Base-by-base conservation (phyloP, 2,888 invertebrate genomes). In the Imbricaverruca yamaguchii region DNA sequence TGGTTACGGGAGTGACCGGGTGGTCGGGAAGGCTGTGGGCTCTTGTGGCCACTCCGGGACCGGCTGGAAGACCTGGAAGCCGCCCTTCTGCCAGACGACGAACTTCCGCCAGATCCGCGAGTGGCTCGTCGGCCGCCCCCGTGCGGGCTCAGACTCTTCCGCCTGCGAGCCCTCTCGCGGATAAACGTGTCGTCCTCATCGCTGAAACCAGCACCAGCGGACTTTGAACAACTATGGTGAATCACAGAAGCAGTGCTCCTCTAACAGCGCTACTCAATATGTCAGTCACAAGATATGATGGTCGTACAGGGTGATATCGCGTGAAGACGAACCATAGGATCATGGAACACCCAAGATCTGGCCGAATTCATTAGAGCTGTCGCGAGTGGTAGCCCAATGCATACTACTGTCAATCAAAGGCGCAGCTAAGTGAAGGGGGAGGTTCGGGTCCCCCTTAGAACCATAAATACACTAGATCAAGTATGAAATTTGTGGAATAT, bases 141-240 rank as follows among this genome's bases (percentile, higher is more conserved):
- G 8, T 8, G 8, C 39, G 69, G 69, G 39, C 39, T 69, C 39
- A 69, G 69, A 15, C 69, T 39, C 7, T 8, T 39, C 53, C 53
- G 39, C 39, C 53, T 39, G n/a, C 74, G 74, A 8, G 74, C 74
- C 55, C 74, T 53, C 74, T 74, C 74, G 18, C 53, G 55, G 21
- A 55, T 55, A 21, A 55, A 74, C 55, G 53, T 55, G 74, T 74
- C 74, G 21, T 74, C 74, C 55, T 74, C 74, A 18, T 74, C 74
- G 55, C 74, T 74, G 74, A 21, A 74, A 74, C 6, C 25, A 25
- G 39, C 12, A 69, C 13, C 25, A 13, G 69, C 13, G 39, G 21
- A 8, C 39, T 39, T 59, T 59, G 15, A 59, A 1, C 59, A 59
- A 59, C 11, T 15, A 15, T 59, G 39, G 39, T 39, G 39, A 39